Base-by-base conservation (phyloP, 2,888 invertebrate species). In the Stenchaetothrips biformis region DNA sequence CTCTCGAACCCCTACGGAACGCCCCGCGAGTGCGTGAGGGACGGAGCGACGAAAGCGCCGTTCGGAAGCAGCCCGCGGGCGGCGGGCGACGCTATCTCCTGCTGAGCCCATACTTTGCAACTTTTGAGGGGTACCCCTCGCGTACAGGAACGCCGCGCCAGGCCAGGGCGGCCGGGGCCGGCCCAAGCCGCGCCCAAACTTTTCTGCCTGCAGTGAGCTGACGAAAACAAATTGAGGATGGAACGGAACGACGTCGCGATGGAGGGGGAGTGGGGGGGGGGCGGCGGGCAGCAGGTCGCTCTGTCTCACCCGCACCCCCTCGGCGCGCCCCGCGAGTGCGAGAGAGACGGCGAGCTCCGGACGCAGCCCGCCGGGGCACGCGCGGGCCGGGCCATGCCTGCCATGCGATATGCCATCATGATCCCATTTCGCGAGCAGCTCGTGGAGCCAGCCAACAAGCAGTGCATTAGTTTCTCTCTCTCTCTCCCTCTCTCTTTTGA, bases 51-150 rank as follows among this genome's bases (percentile, higher is more conserved):
- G 37, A 37, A 37, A 37, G 37, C 37, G 37, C 37, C 4, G 37
- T 37, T 37, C 37, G 37, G 37, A 37, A 37, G 1, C 37, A 37
- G 37, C 37, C 37, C 37, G 37, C 37, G 4, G 37, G 37, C 37
- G 37, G 37, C 37, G 4, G 37, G 37, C 37, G 37, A 18, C 59
- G 59, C 59, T 18, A 13, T 59, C 59, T 59, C 9, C 25, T 74
- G 67, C 67, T 74, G 67, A 74, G 67, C 67, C 67, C 67, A 74
- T 74, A 74, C 67, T 74, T 74, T 74, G 67, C 67, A 74, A 74
- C 67, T 74, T 74, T 74, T 74, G 67, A 74, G 67, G 67, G 67
- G 25, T 74, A 74, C 67, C 67, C 67, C 25, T 25, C 67, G 53
- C 13, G 59, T 16, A 16, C 59, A 18, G 59, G 59, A 18, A 16